phyloP scores from a whole-genome alignment of 1,140 invertebrate species.

The Cheumatopsyche charites region DNA sequence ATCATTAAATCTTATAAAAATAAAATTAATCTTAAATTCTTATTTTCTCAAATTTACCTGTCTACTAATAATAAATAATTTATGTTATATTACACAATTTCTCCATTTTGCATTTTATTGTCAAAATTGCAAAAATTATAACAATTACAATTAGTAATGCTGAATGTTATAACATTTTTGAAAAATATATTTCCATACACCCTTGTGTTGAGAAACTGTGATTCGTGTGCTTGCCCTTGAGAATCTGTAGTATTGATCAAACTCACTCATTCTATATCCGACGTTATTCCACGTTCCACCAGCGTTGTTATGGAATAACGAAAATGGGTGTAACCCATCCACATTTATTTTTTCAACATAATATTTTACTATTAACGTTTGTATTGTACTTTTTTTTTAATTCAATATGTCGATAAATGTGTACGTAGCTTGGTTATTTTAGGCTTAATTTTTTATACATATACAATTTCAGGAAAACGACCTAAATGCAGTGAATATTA shows the following conservation, averaged over 20 bases:
- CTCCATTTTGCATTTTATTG: neutral
- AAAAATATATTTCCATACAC: neutral
- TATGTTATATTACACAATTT: neutral
- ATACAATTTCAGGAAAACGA: neutral
- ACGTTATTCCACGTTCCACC: neutral
- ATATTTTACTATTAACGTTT: too few species aligned
- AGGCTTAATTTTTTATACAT: too few species aligned
- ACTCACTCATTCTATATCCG: conserved; percentile 10
- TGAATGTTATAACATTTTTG: neutral
- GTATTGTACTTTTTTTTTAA: too few species aligned
- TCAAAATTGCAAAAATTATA: neutral
- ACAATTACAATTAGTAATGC: neutral
- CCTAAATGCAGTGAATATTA: too few species aligned
- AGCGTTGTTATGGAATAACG: neutral
- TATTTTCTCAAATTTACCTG: too few species aligned
- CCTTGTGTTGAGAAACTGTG: neutral
- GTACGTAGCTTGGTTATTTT: neutral
- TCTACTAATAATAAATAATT: too few species aligned
- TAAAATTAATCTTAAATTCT: too few species aligned
- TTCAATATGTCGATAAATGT: too few species aligned
- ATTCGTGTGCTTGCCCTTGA: conserved; percentile 26
- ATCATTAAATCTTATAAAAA: too few species aligned
- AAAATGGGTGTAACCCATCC: conserved; percentile 23
- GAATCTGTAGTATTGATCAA: conserved; percentile 36
- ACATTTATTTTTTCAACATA: neutral